Conservation (phyloP, 2,797 vertebrate species). For the Eurystomus glaucurus region DNA sequence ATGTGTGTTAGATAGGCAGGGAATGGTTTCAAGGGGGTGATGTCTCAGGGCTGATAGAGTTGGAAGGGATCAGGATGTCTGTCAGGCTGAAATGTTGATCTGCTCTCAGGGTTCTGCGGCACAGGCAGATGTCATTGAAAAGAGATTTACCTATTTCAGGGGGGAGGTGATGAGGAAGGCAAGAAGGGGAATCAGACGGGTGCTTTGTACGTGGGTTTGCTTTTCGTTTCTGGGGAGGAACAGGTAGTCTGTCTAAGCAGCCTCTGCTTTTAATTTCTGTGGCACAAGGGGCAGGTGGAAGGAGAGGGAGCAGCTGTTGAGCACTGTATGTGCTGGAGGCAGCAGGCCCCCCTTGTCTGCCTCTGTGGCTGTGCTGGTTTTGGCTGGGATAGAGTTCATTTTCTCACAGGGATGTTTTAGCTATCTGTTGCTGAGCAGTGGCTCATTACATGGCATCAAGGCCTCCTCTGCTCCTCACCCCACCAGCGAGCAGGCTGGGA, state of each 20-base stretch:
- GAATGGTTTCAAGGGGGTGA: background rate
- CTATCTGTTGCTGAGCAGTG: background rate
- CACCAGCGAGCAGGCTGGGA: background rate
- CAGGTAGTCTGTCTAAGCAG: background rate
- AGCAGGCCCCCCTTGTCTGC: background rate
- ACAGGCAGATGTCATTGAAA: background rate
- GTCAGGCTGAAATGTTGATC: background rate
- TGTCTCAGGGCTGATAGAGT: background rate
- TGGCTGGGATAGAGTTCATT: too few species aligned
- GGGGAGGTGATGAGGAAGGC: background rate
- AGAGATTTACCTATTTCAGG: background rate
- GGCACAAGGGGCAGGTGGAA: background rate
- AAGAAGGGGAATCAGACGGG: background rate
- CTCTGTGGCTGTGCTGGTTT: rapidly evolving
- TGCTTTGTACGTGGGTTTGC: background rate
- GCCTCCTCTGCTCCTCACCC: background rate
- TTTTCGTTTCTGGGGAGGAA: background rate
- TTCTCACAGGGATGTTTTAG: too few species aligned
- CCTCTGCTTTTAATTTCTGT: background rate
- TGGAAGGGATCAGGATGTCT: background rate
- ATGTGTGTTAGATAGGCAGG: background rate
- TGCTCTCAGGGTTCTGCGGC: slow-evolving; percentile 1
- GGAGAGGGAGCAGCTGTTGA: background rate
- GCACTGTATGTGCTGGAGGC: rapidly evolving
- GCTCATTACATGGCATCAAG: background rate